Base-by-base conservation (phyloP, 1,140 invertebrate genomes). In the Pentalonia nigronervosa region DNA sequence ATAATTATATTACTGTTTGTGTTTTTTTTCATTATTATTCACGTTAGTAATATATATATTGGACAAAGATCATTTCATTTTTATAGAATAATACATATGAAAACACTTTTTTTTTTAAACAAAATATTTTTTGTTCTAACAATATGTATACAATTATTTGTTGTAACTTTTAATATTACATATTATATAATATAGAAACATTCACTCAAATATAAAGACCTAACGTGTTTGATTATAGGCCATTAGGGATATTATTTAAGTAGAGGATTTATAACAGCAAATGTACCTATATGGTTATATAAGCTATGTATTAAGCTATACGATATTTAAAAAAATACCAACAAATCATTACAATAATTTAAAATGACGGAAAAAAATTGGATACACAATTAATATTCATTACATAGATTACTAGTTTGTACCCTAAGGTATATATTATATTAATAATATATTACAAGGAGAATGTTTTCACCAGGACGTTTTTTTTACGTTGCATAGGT, bases 401-500 rank as follows among this genome's bases (percentile, higher is more conserved):
- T 53, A 53, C 3, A 20, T 53, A 53, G 50, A 53, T 53, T 53
- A 9, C 20, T 53, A 2, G 50, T n/a, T n/a, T n/a, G 50, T 53
- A 48, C 48, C 11, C 11, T n/a, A n/a, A n/a, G n/a, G 14, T 48
- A 21, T 53, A 21, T 53, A 53, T 21, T 53, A 21, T 21, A 48
- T 9, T 48, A 14, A 11, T 1, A 21, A 53, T 53, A 53, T 53
- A 21, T 67, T 36, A 86, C 23, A 86, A 47, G 45, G 1, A 11
- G 23, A 25, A 84, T 84, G 3, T 17, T 86, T 30, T n/a, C 17
- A 30, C 25, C 25, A 11, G 23, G 7, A 86, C 11, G 7, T 45
- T 84, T 83, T 76, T 81, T 45, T 90, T 93, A 47, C 7, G 17
- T n/a, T 95, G 21, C 20, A 89, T 95, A 97, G 97, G 97, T 98